These are phyloP conservation scores for Phoenicopterus ruber DNA, from an alignment of 2,113 vertebrate genomes.

Conservation along the genomic window DNA sequence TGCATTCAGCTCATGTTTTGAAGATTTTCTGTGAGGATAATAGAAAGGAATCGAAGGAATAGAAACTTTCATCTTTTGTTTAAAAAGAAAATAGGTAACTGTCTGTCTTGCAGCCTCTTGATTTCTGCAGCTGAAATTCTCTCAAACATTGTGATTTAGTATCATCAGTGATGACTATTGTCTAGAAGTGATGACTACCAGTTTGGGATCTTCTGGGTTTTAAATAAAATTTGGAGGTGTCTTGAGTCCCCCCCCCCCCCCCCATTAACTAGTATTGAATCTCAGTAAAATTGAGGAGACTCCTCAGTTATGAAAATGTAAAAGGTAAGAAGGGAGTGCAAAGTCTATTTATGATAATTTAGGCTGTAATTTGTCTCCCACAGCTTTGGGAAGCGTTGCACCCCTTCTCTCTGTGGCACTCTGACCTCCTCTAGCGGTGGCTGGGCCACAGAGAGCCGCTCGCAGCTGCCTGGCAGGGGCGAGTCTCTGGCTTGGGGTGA, in stretches of 20 bases:
- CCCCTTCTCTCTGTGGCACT: conserved; percentile 27
- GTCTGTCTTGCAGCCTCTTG: neutral
- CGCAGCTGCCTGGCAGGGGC: neutral
- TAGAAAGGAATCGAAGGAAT: neutral
- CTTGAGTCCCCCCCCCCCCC: neutral
- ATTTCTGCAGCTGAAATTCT: neutral
- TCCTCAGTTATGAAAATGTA: rapidly evolving
- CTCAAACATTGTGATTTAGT: neutral
- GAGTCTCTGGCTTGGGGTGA: neutral
- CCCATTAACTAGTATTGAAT: neutral
- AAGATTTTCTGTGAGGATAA: neutral
- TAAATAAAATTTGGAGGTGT: neutral
- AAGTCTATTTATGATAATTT: neutral
- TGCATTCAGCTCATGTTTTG: neutral
- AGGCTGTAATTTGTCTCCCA: neutral
- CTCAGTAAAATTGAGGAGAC: neutral
- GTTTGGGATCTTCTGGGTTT: neutral
- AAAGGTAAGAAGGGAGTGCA: neutral
- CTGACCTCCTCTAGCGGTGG: conserved; percentile 57
- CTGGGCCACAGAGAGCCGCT: neutral
- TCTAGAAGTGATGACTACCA: neutral
- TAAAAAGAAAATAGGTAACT: neutral
- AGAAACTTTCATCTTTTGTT: neutral
- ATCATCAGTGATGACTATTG: neutral
- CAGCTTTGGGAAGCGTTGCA: neutral